Conservation (phyloP, 2,113 vertebrate species). For the Anarrhichthys ocellatus region DNA sequence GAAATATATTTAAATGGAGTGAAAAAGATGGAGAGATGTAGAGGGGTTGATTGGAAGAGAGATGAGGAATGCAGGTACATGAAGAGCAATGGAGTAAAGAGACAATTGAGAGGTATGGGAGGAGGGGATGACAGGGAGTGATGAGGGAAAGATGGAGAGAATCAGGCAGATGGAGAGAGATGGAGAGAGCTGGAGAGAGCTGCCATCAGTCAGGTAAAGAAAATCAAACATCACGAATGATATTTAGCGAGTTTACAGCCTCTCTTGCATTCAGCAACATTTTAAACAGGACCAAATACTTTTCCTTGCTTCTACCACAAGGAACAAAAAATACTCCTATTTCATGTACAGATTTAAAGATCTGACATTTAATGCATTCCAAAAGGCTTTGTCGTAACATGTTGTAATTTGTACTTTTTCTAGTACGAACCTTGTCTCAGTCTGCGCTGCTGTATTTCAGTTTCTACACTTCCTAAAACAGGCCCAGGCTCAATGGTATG, state of each 20-base stretch:
- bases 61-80: constrained; percentile 48
- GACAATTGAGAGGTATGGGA: constrained; percentile 64
- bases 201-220: constrained; percentile 65
- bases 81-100: constrained; percentile 69
- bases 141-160: constrained; percentile 51
- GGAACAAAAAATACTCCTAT: not conserved
- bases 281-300: constrained; percentile 12
- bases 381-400: not conserved
- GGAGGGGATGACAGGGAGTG: constrained; percentile 49
- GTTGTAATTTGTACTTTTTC: constrained; percentile 13
- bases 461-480: constrained; percentile 26
- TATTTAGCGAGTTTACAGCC: constrained; percentile 22
- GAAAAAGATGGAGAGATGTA: constrained; percentile 27
- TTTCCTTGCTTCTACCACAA: not conserved
- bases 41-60: constrained; percentile 26
- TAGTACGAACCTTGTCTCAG: not conserved
- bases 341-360: constrained; percentile 17
- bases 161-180: constrained; percentile 40
- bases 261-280: constrained; percentile 23
- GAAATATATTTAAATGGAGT: constrained; percentile 58
- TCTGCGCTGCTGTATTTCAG: constrained; percentile 11
- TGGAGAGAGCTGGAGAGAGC: constrained; percentile 30
- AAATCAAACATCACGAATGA: constrained; percentile 54
- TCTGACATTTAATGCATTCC: constrained; percentile 19
- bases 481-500: not conserved